phyloP scores from a whole-genome alignment of 1,140 invertebrate genomes.

The Saccostrea echinata region DNA sequence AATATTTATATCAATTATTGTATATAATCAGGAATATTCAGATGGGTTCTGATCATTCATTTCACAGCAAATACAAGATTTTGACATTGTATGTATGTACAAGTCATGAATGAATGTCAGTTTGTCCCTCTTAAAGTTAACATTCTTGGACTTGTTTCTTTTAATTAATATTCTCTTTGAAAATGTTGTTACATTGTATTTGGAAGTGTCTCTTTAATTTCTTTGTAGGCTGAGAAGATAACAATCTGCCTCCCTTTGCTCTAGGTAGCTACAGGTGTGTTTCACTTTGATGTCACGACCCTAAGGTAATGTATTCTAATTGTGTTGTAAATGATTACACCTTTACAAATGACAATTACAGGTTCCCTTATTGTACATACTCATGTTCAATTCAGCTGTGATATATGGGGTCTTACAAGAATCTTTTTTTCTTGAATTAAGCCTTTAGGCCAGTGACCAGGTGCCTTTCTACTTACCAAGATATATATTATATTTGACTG shows the following conservation, averaged over 20 bases:
- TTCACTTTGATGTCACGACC: neutral
- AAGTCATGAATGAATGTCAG: too few relatives aligned
- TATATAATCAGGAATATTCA: too few relatives aligned
- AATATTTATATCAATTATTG: too few relatives aligned
- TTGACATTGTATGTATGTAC: too few relatives aligned
- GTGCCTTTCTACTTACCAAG: neutral
- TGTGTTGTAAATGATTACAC: neutral
- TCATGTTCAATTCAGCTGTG: neutral
- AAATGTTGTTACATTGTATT: neutral
- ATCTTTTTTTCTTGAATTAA: neutral
- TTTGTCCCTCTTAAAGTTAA: too few relatives aligned
- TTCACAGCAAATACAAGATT: too few relatives aligned
- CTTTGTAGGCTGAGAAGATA: constrained; percentile 5
- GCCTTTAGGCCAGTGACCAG: neutral
- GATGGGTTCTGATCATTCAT: too few relatives aligned
- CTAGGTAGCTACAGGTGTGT: neutral
- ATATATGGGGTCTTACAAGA: neutral
- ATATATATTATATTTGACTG: neutral
- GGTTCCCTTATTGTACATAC: neutral
- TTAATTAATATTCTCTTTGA: too few relatives aligned
- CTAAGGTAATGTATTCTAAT: neutral
- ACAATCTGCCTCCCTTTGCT: neutral
- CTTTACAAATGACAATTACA: neutral
- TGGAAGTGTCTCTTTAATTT: neutral
- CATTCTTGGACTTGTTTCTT: too few relatives aligned